Percentiles rank a stretch among this genome's conserved stretches.
phyloP scores from a whole-genome alignment of 2,113 vertebrate genomes.

The Hydropotes inermis region DNA sequence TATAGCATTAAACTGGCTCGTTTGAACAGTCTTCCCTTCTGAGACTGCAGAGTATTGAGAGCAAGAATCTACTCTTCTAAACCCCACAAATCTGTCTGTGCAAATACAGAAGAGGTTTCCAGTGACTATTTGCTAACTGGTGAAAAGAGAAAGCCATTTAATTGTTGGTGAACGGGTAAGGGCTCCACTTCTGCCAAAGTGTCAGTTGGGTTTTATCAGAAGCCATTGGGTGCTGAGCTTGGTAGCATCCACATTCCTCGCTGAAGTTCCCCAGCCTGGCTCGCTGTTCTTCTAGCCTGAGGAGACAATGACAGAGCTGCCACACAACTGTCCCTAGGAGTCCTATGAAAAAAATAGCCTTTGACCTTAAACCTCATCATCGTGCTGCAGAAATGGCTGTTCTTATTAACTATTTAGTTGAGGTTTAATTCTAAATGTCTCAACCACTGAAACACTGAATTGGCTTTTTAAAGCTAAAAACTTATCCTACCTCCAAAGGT shows the following conservation, averaged over 20 bases:
- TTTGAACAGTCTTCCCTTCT: not conserved
- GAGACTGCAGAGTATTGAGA: not conserved
- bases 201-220: not conserved
- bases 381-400: not conserved
- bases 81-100: not conserved
- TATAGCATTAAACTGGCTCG: not conserved
- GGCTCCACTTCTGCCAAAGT: not conserved
- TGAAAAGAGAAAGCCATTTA: constrained; percentile 15
- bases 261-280: not conserved
- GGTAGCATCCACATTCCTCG: not conserved
- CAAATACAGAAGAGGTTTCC: not conserved
- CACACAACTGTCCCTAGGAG: accelerated
- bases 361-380: not conserved
- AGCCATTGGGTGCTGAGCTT: not conserved
- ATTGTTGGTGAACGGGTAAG: not conserved
- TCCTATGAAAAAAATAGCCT: not conserved
- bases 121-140: not conserved
- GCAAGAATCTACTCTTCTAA: not conserved
- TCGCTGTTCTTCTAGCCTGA: not conserved
- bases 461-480: not conserved
- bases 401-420: not conserved
- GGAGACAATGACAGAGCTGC: not conserved
- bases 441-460: not conserved
- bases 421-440: not conserved
- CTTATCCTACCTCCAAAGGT: not conserved